Evolutionary conservation across 2,797 vertebrate species (phyloP).

Genomic region (Mallotus villosus): DNA sequence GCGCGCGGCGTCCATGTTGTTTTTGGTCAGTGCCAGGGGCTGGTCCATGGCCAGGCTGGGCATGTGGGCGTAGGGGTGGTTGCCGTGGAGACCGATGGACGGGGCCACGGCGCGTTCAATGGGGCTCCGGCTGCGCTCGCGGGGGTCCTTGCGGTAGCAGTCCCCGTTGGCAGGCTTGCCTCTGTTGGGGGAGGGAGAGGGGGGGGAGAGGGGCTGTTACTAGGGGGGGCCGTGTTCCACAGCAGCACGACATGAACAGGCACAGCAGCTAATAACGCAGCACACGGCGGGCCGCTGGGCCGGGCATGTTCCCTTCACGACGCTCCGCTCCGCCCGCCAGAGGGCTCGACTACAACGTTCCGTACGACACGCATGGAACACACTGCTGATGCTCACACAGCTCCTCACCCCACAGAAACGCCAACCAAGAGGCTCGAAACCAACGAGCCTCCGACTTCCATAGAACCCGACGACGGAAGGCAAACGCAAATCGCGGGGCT

Average conservation of each 20-base stretch:
- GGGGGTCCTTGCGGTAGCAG: constrained; percentile 85
- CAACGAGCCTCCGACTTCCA: too few species aligned
- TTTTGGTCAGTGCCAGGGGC: constrained; percentile 97
- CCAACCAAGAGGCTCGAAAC: too few species aligned
- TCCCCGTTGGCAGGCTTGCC: constrained; percentile 91
- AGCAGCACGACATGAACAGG: constrained; percentile 31
- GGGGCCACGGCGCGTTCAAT: constrained; percentile 85
- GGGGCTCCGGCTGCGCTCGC: constrained; percentile 89
- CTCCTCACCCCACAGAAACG: constrained; percentile 15
- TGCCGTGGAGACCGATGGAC: constrained; percentile 81
- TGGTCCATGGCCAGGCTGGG: constrained; percentile 92
- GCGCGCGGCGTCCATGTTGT: constrained; percentile 81
- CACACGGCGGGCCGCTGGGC: constrained; percentile 15
- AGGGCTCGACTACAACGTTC: constrained; percentile 21
- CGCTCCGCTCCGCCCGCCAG: not conserved
- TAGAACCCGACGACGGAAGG: too few species aligned
- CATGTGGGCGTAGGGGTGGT: constrained; percentile 84
- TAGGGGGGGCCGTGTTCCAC: too few species aligned
- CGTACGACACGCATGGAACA: not conserved
- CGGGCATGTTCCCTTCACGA: constrained; percentile 7
- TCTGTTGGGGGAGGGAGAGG: constrained; percentile 41
- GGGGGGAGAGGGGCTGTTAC: constrained; percentile 31
- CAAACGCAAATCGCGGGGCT: too few species aligned
- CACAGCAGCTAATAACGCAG: constrained; percentile 49
- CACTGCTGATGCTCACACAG: constrained; percentile 17